These are phyloP conservation scores for Falco berigora DNA, from an alignment of 2,797 vertebrate genomes.

Conservation along the genomic window DNA sequence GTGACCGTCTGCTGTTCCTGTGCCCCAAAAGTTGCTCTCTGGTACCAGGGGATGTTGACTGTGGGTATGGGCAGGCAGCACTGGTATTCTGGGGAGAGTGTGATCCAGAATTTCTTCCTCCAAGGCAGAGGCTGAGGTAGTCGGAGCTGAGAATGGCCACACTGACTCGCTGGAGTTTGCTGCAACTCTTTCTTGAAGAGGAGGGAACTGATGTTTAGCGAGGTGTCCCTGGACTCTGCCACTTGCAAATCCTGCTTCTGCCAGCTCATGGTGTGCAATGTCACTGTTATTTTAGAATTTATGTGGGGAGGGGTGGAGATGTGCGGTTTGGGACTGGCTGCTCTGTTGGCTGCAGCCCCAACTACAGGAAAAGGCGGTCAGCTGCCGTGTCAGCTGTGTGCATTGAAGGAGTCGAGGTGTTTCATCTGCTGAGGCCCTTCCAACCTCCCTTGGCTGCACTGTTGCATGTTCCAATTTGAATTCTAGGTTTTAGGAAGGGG, in stretches of 20 bases:
- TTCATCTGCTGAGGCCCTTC: background rate
- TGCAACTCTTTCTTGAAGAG: background rate
- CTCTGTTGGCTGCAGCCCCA: background rate
- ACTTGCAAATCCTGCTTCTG: background rate
- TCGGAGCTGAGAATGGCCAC: fast-evolving
- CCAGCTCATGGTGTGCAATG: fast-evolving
- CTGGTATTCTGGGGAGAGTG: background rate
- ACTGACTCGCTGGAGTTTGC: background rate
- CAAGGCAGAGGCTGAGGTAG: background rate
- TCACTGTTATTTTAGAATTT: background rate
- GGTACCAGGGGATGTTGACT: background rate
- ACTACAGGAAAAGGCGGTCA: background rate
- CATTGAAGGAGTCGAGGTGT: too few relatives aligned
- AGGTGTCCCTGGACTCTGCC: background rate
- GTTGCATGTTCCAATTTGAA: fast-evolving
- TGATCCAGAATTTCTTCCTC: background rate
- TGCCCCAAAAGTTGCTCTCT: background rate
- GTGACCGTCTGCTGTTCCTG: background rate
- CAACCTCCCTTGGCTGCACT: background rate
- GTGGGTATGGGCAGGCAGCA: background rate
- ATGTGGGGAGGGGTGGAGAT: too few relatives aligned
- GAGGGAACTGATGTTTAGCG: background rate
- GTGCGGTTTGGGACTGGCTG: background rate
- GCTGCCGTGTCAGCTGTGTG: background rate
- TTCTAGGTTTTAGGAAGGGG: background rate